phyloP scores from a whole-genome alignment of 1,140 invertebrate species.

The Drosophila dunni region DNA sequence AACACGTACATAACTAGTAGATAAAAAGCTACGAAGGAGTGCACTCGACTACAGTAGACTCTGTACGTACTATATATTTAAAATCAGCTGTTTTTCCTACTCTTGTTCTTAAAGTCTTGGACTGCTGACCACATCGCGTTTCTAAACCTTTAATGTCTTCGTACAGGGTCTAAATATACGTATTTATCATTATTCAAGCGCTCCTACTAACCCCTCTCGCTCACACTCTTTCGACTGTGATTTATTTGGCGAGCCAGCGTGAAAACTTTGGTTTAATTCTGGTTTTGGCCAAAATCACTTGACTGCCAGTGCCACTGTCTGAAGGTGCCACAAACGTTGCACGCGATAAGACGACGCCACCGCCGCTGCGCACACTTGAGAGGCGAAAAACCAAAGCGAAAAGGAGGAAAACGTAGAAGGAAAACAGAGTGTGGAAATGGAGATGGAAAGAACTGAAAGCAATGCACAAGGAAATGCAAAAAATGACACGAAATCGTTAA shows the following conservation, averaged over 20 bases:
- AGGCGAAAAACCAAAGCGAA: constrained; percentile 47
- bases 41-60: no score
- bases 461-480: constrained; percentile 77
- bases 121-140: no score
- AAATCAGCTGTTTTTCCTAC: no score
- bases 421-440: constrained; percentile 25
- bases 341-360: constrained; percentile 63
- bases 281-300: constrained; percentile 51
- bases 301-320: constrained; percentile 30
- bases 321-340: constrained; percentile 68
- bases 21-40: no score
- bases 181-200: constrained; percentile 58
- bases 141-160: no score
- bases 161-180: constrained; percentile 28
- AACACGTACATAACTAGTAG: constrained; percentile 44
- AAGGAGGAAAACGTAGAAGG: background rate
- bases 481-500: constrained; percentile 82
- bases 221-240: constrained; percentile 9
- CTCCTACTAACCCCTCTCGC: background rate
- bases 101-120: no score
- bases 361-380: constrained; percentile 49
- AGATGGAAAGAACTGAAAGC: constrained; percentile 59
- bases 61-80: no score
- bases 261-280: constrained; percentile 43
- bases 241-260: constrained; percentile 50